phyloP scores from a whole-genome alignment of 2,888 invertebrate genomes.

The Conops quadrifasciatus region DNA sequence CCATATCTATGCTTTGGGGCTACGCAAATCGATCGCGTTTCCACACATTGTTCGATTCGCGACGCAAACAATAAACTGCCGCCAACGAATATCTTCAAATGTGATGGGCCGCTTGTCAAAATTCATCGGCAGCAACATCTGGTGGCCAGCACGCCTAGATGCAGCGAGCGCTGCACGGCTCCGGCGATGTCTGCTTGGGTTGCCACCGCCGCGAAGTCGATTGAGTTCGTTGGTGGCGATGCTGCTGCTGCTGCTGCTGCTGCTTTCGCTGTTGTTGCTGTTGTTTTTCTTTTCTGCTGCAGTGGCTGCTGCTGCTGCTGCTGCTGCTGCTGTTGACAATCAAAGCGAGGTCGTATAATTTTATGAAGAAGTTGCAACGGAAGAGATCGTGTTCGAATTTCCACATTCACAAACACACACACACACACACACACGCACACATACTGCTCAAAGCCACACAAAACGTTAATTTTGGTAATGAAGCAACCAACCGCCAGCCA shows the following conservation, averaged over 20 bases:
- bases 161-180: conserved; percentile 15
- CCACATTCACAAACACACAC: neutral
- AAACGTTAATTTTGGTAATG: too few relatives aligned
- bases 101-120: conserved; percentile 45
- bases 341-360: conserved; percentile 35
- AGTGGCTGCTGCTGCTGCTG: conserved; percentile 20
- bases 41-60: conserved; percentile 48
- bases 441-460: neutral
- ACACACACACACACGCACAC: too few relatives aligned
- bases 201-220: conserved; percentile 28
- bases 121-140: conserved; percentile 47
- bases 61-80: conserved; percentile 49
- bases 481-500: too few relatives aligned
- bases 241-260: conserved; percentile 33
- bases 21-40: conserved; percentile 61
- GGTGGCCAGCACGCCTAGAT: conserved; percentile 40
- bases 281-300: conserved; percentile 20
- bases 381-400: conserved; percentile 22
- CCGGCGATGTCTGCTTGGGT: conserved; percentile 31
- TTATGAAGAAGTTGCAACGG: conserved; percentile 17
- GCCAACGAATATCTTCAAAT: conserved; percentile 36
- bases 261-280: conserved; percentile 32
- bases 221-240: conserved; percentile 30
- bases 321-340: conserved; percentile 30
- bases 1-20: conserved; percentile 61